phyloP scores from a whole-genome alignment of 2,797 vertebrate genomes.

The Aeoliscus strigatus region DNA sequence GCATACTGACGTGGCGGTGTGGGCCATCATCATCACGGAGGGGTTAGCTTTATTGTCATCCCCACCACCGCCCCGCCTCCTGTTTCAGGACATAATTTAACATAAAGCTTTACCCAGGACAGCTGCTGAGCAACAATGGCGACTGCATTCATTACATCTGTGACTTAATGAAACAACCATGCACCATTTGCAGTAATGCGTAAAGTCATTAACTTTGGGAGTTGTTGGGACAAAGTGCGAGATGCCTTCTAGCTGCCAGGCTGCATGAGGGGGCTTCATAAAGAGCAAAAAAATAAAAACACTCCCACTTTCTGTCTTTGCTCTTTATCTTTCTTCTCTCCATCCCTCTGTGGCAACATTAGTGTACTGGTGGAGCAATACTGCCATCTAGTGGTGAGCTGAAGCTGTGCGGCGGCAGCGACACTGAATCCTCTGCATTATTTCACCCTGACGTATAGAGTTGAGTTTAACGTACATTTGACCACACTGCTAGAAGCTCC shows the following conservation, averaged over 20 bases:
- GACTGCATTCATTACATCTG: constrained; percentile 73
- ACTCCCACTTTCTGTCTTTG: constrained; percentile 48
- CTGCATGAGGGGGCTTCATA: constrained; percentile 62
- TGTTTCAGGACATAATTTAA: constrained; percentile 58
- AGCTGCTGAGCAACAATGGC: constrained; percentile 48
- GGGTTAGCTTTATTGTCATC: constrained; percentile 46
- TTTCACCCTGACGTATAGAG: constrained; percentile 63
- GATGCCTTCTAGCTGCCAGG: constrained; percentile 67
- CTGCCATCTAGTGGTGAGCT: constrained; percentile 69
- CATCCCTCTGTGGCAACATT: constrained; percentile 26
- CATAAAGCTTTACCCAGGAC: constrained; percentile 64
- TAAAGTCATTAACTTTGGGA: constrained; percentile 78
- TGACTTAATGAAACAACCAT: constrained; percentile 72
- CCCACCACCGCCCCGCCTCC: constrained; percentile 51
- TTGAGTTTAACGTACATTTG: constrained; percentile 45
- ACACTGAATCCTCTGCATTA: no score
- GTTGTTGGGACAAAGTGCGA: constrained; percentile 69
- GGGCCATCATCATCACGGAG: constrained; percentile 52
- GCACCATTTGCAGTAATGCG: constrained; percentile 74
- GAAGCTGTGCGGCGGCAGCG: constrained; percentile 46
- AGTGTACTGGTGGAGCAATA: constrained; percentile 58
- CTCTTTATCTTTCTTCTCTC: constrained; percentile 45
- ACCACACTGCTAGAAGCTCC: constrained; percentile 41
- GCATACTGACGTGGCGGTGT: constrained; percentile 64
- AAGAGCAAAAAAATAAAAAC: constrained; percentile 49